phyloP scores from a whole-genome alignment of 2,888 invertebrate genomes.

The Junonia oenone region DNA sequence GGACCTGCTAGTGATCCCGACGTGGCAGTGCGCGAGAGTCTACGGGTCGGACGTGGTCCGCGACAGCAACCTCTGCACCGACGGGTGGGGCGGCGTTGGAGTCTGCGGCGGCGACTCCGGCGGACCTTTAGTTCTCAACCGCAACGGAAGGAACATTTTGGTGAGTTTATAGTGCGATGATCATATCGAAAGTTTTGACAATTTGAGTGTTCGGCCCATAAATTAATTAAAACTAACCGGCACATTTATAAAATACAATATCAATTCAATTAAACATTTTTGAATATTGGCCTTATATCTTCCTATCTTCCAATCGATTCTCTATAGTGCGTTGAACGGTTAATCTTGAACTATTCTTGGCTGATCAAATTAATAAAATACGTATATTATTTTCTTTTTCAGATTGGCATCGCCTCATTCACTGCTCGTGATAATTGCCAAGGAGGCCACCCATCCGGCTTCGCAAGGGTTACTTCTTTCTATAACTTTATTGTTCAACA shows the following conservation, averaged over 20 bases:
- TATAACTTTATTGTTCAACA: conserved; percentile 30
- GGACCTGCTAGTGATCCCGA: conserved; percentile 34
- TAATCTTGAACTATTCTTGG: no score
- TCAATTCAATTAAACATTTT: no score
- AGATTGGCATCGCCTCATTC: conserved; percentile 39
- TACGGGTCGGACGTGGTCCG: conserved; percentile 29
- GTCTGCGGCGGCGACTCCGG: conserved; percentile 40
- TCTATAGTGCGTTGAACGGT: no score
- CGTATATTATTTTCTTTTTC: conserved; percentile 2
- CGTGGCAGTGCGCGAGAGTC: conserved; percentile 31
- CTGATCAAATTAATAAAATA: no score
- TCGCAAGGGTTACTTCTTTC: conserved; percentile 37
- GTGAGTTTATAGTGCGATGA: conserved; percentile 27
- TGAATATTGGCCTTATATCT: no score
- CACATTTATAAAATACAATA: no score
- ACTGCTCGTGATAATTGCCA: conserved; percentile 34
- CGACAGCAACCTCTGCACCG: conserved; percentile 36
- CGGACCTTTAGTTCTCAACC: conserved; percentile 33
- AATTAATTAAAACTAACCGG: no score
- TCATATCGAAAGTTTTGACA: no score
- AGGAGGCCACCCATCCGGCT: conserved; percentile 35
- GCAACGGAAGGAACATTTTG: conserved; percentile 31
- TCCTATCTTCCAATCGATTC: no score
- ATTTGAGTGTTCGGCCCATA: no score
- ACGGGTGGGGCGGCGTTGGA: conserved; percentile 36